Evolutionary conservation across 2,797 vertebrate species (phyloP).

Genomic region (Cyclopterus lumpus): DNA sequence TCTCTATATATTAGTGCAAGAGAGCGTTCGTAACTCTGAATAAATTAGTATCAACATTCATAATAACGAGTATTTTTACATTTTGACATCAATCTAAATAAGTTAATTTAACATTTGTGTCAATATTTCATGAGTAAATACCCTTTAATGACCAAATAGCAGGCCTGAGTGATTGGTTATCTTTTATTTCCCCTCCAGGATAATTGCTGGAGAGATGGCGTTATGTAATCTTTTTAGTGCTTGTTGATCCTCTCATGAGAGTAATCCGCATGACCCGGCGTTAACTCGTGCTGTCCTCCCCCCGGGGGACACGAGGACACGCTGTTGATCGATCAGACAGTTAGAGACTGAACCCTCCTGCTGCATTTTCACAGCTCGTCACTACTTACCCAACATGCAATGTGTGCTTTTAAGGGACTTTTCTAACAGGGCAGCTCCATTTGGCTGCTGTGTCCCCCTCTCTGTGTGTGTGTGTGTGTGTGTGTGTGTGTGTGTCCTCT

Average conservation of each 20-base stretch:
- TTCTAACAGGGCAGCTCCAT: neutral
- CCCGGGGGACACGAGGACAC: slow-evolving; percentile 31
- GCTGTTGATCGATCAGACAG: slow-evolving; percentile 56
- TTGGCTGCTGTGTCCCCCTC: too few relatives aligned
- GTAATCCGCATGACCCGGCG: slow-evolving; percentile 59
- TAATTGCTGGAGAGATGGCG: slow-evolving; percentile 21
- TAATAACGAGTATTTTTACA: too few relatives aligned
- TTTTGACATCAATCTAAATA: too few relatives aligned
- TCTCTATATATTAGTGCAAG: too few relatives aligned
- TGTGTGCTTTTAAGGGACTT: slow-evolving; percentile 10
- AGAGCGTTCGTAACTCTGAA: too few relatives aligned
- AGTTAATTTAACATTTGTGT: too few relatives aligned
- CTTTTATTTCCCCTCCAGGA: neutral
- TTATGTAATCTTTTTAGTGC: slow-evolving; percentile 53
- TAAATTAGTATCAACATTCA: too few relatives aligned
- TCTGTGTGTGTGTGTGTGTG: too few relatives aligned
- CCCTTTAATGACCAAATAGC: neutral
- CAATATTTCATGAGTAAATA: neutral
- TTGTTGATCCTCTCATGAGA: slow-evolving; percentile 50
- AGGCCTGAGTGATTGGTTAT: slow-evolving; percentile 6
- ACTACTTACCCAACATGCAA: slow-evolving; percentile 18
- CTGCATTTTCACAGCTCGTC: slow-evolving; percentile 14
- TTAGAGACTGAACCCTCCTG: slow-evolving; percentile 44
- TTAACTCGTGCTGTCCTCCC: slow-evolving; percentile 48
- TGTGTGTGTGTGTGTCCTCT: too few relatives aligned